Percentiles rank a stretch among this genome's conserved stretches.
phyloP scores from a whole-genome alignment of 2,797 vertebrate genomes.

The Alcedo atthis region DNA sequence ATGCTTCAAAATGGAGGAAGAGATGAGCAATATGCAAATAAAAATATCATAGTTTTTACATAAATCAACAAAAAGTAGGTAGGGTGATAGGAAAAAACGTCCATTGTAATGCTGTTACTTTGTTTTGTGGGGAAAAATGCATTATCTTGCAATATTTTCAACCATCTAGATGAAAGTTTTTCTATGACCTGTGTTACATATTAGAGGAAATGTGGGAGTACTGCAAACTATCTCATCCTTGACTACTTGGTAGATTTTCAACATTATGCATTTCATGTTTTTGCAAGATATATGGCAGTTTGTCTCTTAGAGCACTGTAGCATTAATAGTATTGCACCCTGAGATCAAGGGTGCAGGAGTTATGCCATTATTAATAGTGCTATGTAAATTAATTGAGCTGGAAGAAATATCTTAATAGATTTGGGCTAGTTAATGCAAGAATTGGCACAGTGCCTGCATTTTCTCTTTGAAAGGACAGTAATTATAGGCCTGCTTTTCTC shows the following conservation, averaged over 20 bases:
- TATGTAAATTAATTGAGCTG: not conserved
- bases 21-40: not conserved
- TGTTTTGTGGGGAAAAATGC: not conserved
- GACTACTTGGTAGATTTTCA: not conserved
- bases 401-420: constrained; percentile 14
- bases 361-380: not conserved
- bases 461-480: not conserved
- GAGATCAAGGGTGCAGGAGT: not conserved
- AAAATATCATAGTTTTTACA: not conserved
- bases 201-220: not conserved
- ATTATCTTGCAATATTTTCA: not conserved
- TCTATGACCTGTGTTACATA: not conserved
- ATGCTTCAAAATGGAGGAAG: not conserved
- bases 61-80: not conserved
- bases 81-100: not conserved
- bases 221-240: not conserved
- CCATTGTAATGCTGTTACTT: not conserved
- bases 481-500: constrained; percentile 6
- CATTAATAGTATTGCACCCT: not conserved
- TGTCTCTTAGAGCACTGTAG: not conserved
- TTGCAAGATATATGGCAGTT: not conserved
- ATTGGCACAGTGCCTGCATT: not conserved
- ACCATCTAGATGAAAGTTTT: not conserved
- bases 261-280: not conserved
- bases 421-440: constrained; percentile 21